phyloP scores from a whole-genome alignment of 2,888 invertebrate species.

The Doris montereyensis region DNA sequence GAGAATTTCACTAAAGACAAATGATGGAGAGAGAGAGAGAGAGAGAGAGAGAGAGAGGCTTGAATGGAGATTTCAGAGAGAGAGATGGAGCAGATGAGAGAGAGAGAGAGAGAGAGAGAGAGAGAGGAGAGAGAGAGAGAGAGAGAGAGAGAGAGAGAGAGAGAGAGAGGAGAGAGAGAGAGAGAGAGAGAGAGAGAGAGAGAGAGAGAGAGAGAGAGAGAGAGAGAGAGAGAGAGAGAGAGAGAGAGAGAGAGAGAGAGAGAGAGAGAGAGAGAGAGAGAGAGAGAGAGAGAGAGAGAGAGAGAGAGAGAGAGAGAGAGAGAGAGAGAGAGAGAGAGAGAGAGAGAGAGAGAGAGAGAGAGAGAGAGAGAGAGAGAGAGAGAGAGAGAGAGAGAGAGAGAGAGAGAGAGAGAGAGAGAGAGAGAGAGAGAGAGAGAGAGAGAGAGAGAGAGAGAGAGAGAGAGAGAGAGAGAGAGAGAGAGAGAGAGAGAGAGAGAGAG shows the following conservation, averaged over 20 bases:
- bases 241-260: too few species aligned
- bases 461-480: background rate
- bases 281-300: too few species aligned
- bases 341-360: too few species aligned
- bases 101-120: background rate
- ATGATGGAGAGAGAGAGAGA: conserved; percentile 55
- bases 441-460: background rate
- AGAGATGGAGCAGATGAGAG: background rate
- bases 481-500: background rate
- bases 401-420: background rate
- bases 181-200: background rate
- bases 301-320: too few species aligned
- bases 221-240: too few species aligned
- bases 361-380: too few species aligned
- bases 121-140: background rate
- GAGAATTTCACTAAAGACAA: conserved; percentile 48
- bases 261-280: too few species aligned
- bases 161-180: background rate
- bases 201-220: background rate
- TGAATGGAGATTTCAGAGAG: background rate
- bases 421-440: background rate
- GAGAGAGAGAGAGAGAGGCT: conserved; percentile 36
- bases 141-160: background rate
- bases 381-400: too few species aligned
- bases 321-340: too few species aligned